Conservation (phyloP, 2,797 vertebrate genomes). For the Anomalospiza imberbis region DNA sequence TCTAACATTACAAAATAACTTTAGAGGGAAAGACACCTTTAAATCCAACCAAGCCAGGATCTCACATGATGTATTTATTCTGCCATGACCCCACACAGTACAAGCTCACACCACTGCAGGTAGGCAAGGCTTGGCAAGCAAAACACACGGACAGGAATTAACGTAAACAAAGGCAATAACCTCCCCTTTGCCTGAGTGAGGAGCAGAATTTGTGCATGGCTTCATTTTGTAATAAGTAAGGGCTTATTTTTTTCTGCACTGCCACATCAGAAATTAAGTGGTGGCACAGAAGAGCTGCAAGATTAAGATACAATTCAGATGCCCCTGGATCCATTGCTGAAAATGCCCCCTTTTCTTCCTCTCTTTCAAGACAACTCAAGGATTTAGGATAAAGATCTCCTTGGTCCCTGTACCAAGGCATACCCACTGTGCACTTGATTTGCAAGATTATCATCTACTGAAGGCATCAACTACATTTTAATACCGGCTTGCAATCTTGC, state of each 20-base stretch:
- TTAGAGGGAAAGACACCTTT: neutral
- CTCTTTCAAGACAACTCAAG: neutral
- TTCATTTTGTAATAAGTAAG: constrained; percentile 37
- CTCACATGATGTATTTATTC: neutral
- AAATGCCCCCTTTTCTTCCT: neutral
- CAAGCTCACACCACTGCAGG: neutral
- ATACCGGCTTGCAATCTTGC: neutral
- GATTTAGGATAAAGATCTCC: neutral
- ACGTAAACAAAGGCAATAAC: constrained; percentile 13
- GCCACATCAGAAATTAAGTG: constrained; percentile 40
- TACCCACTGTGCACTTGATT: neutral
- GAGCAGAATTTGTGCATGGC: neutral
- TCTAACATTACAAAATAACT: neutral
- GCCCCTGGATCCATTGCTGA: neutral
- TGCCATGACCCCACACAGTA: neutral
- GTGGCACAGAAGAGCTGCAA: constrained; percentile 45
- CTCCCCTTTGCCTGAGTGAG: neutral
- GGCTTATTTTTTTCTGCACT: constrained; percentile 25
- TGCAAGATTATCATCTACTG: neutral
- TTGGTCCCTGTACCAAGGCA: neutral
- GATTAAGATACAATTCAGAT: constrained; percentile 17
- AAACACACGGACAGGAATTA: neutral
- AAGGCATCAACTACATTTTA: neutral
- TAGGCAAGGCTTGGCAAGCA: neutral
- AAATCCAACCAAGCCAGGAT: neutral